Conservation (phyloP, 2,888 invertebrate genomes). For the Hipparchia sbordonii region DNA sequence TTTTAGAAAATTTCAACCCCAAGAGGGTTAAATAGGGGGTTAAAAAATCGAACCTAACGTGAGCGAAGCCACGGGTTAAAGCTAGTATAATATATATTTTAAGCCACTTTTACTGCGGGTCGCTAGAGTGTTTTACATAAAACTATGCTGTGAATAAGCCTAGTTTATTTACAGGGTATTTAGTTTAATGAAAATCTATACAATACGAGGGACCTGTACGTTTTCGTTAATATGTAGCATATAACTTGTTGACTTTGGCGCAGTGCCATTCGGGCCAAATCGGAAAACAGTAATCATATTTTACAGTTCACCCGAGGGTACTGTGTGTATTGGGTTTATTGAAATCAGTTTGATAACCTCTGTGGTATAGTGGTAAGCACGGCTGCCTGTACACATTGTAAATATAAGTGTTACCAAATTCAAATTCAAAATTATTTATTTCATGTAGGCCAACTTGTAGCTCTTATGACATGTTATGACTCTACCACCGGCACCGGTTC, state of each 20-base stretch:
- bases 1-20: too few relatives aligned
- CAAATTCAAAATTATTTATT: too few relatives aligned
- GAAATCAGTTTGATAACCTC: slow-evolving; percentile 9
- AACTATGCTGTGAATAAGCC: background rate
- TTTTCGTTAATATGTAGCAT: slow-evolving; percentile 9
- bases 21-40: too few relatives aligned
- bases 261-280: slow-evolving; percentile 32
- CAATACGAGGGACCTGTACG: slow-evolving; percentile 1
- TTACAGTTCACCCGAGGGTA: slow-evolving; percentile 15
- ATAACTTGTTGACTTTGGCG: slow-evolving; percentile 43
- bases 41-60: too few relatives aligned
- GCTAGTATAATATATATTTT: too few relatives aligned
- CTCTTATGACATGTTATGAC: too few relatives aligned
- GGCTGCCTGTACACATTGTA: too few relatives aligned
- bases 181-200: slow-evolving; percentile 10
- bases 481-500: too few relatives aligned
- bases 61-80: too few relatives aligned
- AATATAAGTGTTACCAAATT: too few relatives aligned
- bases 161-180: background rate
- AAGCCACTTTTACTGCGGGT: background rate
- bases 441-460: too few relatives aligned
- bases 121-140: background rate
- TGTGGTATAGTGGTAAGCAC: too few relatives aligned
- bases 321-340: slow-evolving; percentile 12
- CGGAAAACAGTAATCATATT: slow-evolving; percentile 27